Evolutionary conservation across 2,797 vertebrate species (phyloP).

Genomic region (Galago senegalensis): DNA sequence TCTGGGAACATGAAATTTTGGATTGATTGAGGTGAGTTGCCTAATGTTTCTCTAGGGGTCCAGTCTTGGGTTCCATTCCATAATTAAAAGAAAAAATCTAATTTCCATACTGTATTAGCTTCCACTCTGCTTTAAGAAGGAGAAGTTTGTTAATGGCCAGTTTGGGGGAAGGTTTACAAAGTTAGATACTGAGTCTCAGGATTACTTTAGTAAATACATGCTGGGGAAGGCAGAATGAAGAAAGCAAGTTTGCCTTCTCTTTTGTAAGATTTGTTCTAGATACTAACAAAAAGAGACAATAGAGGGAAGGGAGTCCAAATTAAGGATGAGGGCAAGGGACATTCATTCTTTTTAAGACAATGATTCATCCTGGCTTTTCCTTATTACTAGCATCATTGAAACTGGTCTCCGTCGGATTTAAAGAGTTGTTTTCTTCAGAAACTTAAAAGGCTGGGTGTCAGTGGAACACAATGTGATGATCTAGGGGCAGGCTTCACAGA

Average conservation of each 20-base stretch:
- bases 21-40: neutral
- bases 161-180: neutral
- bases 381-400: neutral
- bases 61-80: neutral
- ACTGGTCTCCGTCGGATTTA: neutral
- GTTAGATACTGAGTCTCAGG: neutral
- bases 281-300: neutral
- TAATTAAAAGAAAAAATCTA: neutral
- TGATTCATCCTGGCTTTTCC: neutral
- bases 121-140: neutral
- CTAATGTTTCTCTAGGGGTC: neutral
- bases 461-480: neutral
- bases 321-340: neutral
- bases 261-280: neutral
- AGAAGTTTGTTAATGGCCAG: neutral
- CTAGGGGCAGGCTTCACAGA: neutral
- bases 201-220: neutral
- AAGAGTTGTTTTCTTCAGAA: conserved; percentile 43
- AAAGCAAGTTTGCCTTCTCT: neutral
- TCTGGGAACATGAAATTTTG: neutral
- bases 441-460: neutral
- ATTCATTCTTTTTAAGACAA: neutral
- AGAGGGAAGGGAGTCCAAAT: neutral
- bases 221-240: neutral
- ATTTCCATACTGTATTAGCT: neutral